A percentile compares a stretch with the other conserved stretches of the same genome.
These are phyloP conservation scores for Amblyopsis rosae DNA, from an alignment of 2,113 vertebrate genomes.

Conservation along the genomic window DNA sequence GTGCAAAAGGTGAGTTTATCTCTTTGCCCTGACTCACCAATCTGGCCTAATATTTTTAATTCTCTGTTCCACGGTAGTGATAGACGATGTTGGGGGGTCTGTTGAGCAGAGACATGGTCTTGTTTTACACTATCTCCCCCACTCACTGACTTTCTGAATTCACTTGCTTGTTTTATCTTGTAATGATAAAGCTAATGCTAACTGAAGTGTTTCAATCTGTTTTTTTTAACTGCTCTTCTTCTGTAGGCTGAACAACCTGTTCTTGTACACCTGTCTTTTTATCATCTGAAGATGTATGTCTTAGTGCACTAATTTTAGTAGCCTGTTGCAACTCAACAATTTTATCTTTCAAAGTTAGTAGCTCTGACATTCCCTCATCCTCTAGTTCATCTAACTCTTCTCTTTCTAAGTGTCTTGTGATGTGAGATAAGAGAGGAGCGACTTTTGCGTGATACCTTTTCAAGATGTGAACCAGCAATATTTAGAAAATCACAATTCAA, in stretches of 20 bases:
- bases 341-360: constrained; percentile 3
- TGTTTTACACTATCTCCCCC: neutral
- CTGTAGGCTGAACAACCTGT: constrained; percentile 1
- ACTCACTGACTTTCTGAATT: neutral
- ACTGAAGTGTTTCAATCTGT: neutral
- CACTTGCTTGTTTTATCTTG: neutral
- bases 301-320: neutral
- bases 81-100: neutral
- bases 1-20: constrained; percentile 23
- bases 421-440: neutral
- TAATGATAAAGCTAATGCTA: constrained; percentile 10
- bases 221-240: neutral
- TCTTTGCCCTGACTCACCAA: constrained; percentile 19
- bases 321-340: neutral
- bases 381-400: neutral
- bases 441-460: constrained; percentile 2
- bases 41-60: constrained; percentile 12
- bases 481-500: constrained; percentile 8
- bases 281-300: neutral
- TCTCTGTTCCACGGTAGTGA: constrained; percentile 6
- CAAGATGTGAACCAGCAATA: neutral
- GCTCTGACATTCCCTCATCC: neutral
- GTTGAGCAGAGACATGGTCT: neutral
- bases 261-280: neutral
- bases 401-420: neutral